Evolutionary conservation across 2,113 vertebrate species (phyloP).

Genomic region (Chloropsis hardwickii): DNA sequence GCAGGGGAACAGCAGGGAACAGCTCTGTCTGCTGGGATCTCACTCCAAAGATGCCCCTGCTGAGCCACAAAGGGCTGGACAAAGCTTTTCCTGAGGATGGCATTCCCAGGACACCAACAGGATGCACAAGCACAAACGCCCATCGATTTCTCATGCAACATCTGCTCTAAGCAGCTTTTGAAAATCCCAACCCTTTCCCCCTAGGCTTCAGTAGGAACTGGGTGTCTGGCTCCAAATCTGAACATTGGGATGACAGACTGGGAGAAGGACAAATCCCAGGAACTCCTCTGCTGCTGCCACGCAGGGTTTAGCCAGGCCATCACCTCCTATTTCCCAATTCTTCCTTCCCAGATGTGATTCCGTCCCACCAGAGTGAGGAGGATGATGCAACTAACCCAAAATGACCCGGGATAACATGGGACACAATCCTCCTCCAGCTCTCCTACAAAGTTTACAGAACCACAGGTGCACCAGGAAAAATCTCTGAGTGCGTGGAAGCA

Average conservation of each 20-base stretch:
- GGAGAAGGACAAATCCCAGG: not conserved
- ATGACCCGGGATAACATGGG: accelerated
- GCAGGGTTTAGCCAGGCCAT: not conserved
- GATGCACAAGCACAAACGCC: accelerated
- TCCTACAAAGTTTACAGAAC: not conserved
- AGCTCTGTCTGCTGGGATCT: not conserved
- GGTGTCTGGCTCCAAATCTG: not conserved
- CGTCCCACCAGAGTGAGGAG: not conserved
- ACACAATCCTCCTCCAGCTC: not conserved
- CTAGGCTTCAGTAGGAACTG: not conserved
- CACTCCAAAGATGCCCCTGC: accelerated
- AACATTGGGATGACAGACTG: not conserved
- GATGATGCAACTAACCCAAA: not conserved
- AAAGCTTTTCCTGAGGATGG: not conserved
- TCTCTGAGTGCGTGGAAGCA: not conserved
- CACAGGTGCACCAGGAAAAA: not conserved
- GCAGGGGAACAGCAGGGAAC: too few relatives aligned
- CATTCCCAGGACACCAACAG: not conserved
- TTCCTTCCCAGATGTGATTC: not conserved
- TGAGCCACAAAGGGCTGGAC: not conserved
- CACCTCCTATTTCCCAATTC: not conserved
- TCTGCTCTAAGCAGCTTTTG: not conserved
- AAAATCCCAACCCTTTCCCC: not conserved
- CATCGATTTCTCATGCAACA: not conserved
- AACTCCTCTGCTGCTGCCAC: not conserved